Base-by-base conservation (phyloP, 2,113 vertebrate genomes). In the Antennarius striatus region DNA sequence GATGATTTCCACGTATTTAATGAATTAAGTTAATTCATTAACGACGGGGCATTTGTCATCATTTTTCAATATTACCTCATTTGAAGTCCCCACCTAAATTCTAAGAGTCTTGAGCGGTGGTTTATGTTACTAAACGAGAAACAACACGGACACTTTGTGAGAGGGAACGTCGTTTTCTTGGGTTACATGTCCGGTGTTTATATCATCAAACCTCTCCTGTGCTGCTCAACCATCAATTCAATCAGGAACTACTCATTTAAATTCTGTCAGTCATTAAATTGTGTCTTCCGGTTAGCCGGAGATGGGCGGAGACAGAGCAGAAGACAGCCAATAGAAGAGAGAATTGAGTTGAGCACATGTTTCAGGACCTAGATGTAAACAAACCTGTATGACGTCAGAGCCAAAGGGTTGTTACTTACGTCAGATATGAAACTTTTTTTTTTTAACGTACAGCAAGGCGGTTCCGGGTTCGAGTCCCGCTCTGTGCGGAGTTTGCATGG, bases 341-440 rank as follows among this genome's bases (percentile, higher is more conserved):
- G 51, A 50, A 56, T 1, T 28, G 62, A 56, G 36, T 22, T 50
- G 43, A 77, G 42, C 79, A 61, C 81, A 81, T 84, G 84, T 56
- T 75, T 5, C 42, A 3, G 40, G 47, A 58, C 7, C 53, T 8
- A 63, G 52, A 82, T 30, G 79, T 86, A 86, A 86, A 86, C 75
- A 85, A 79, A 79, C 51, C 46, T 40, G 45, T 8, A 11, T 42
- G 57, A 61, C 61, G 64, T 55, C 42, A 62, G 30, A 53, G 66
- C 46, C 10, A 17, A 22, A 22, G 22, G 22, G 22, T 22, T 22
- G 1, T 22, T 22, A 2, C 22, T 22, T 22, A 22, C 2, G 22
- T 22, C 22, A 9, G 3, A n/a, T 1, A 12, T 13, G 51, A 30
- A 10, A 45, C 40, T 42, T 1, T 10, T 42, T 10, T 42, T 42